A percentile compares a stretch with the other conserved stretches of the same genome.
Evolutionary conservation across 2,888 invertebrate genomes (phyloP).

Genomic region (Scaptomyza tumidula): DNA sequence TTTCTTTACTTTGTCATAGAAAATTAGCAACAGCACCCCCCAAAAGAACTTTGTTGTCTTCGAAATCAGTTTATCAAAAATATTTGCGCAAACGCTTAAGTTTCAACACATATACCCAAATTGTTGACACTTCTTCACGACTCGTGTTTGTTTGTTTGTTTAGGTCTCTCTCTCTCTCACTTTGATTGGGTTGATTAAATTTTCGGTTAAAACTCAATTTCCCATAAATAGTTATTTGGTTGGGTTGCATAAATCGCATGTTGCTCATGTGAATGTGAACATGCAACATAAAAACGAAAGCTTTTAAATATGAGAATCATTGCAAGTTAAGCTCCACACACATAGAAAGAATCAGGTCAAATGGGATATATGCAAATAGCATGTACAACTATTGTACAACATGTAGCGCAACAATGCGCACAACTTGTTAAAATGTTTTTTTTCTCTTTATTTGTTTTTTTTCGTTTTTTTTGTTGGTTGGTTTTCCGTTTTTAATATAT

Average conservation of each 20-base stretch:
- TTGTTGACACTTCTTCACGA: conserved; percentile 63
- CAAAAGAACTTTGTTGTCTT: conserved; percentile 27
- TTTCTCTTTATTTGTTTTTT: conserved; percentile 1
- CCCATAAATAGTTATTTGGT: conserved; percentile 9
- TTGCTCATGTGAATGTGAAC: conserved; percentile 12
- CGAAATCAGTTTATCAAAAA: conserved; percentile 73
- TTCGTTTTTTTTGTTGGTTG: background rate
- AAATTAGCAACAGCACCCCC: conserved; percentile 64
- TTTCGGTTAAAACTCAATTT: conserved; percentile 31
- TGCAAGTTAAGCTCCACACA: conserved; percentile 7
- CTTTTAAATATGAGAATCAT: conserved; percentile 24
- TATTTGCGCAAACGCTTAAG: conserved; percentile 73
- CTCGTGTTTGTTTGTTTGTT: conserved; percentile 63
- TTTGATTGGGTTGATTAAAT: conserved; percentile 35
- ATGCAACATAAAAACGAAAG: conserved; percentile 15
- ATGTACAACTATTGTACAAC: conserved; percentile 61
- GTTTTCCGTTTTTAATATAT: conserved; percentile 38
- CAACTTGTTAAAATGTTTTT: conserved; percentile 55
- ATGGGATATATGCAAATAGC: conserved; percentile 71
- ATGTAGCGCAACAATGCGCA: conserved; percentile 54
- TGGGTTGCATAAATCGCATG: conserved; percentile 1
- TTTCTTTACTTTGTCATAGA: conserved; percentile 42
- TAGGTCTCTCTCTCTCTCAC: conserved; percentile 41
- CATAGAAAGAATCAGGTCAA: conserved; percentile 63
- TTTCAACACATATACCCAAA: conserved; percentile 51